A percentile compares a stretch with the other conserved stretches of the same genome.
phyloP scores from a whole-genome alignment of 1,140 invertebrate genomes.

The Eriosoma lanigerum region DNA sequence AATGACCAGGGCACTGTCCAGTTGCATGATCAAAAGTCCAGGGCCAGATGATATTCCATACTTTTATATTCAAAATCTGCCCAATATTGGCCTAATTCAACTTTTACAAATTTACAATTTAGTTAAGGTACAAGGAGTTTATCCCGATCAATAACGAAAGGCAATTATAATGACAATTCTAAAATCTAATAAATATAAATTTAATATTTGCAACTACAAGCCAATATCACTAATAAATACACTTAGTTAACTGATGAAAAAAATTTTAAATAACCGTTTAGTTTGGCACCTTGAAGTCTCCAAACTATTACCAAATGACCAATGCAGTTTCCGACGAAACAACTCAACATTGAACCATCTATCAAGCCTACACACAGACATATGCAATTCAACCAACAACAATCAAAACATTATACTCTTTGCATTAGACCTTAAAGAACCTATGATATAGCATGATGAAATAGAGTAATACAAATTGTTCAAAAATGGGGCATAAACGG shows the following conservation, averaged over 20 bases:
- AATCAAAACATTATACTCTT: constrained; percentile 10
- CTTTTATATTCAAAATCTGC: too few species aligned
- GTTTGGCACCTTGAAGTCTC: background rate
- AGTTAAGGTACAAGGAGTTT: too few species aligned
- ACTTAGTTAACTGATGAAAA: background rate
- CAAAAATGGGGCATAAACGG: too few species aligned
- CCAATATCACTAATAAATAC: background rate
- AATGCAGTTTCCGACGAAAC: background rate
- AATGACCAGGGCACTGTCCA: too few species aligned
- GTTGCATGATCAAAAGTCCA: too few species aligned
- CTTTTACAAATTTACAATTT: too few species aligned
- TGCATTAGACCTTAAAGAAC: background rate
- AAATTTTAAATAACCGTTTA: background rate
- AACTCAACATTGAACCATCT: background rate
- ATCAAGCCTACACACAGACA: background rate
- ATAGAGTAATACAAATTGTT: background rate
- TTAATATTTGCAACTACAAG: too few species aligned
- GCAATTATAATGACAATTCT: too few species aligned
- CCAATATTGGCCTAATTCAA: too few species aligned
- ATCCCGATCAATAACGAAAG: too few species aligned
- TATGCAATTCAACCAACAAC: background rate
- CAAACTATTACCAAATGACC: background rate
- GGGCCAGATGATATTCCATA: too few species aligned
- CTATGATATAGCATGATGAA: constrained; percentile 4
- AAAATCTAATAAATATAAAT: too few species aligned